Base-by-base conservation (phyloP, 2,797 vertebrate genomes). In the Taenioides sp. region DNA sequence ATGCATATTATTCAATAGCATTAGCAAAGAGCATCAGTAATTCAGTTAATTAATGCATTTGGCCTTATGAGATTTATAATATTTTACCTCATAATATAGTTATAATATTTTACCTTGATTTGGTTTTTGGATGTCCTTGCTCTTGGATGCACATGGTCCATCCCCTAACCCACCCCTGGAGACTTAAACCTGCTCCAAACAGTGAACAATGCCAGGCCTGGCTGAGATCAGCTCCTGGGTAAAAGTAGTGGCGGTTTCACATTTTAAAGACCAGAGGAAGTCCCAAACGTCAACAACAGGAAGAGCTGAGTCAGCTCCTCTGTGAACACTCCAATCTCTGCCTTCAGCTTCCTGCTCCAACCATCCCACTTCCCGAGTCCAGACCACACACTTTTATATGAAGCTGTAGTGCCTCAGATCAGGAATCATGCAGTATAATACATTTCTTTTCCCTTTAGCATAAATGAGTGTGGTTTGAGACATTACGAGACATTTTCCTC, bases 281-380 rank as follows among this genome's bases (percentile, higher is more conserved):
- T 92, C 86, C 87, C 87, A 86, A 84, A 90, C 90, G 87, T 92
- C 86, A 92, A 93, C 92, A 94, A 93, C 92, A 93, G 91, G 92
- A 94, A 92, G 84, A 78, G 77, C 79, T 83, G 85, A 93, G 85
- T 91, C 89, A 89, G 88, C 85, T 83, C 81, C 90, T 90, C 88
- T 86, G 79, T 72, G 71, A 82, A 79, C 88, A 86, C 80, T 85
- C 83, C 76, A 62, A 91, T 90, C 87, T 86, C 79, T 83, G 87
- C 86, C 78, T 88, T 70, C 70, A 79, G 74, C 86, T 93, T 94
- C 93, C 92, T 89, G 80, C 75, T 74, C 81, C 72, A 79, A 79
- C 84, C 82, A 81, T 76, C 73, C 83, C 76, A 68, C 83, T 92
- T 93, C 92, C 89, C 89, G 77, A 85, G 79, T 87, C 80, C 73